Percentiles rank a stretch among this genome's conserved stretches.
phyloP scores from a whole-genome alignment of 2,113 vertebrate genomes.

The Eleginops maclovinus region DNA sequence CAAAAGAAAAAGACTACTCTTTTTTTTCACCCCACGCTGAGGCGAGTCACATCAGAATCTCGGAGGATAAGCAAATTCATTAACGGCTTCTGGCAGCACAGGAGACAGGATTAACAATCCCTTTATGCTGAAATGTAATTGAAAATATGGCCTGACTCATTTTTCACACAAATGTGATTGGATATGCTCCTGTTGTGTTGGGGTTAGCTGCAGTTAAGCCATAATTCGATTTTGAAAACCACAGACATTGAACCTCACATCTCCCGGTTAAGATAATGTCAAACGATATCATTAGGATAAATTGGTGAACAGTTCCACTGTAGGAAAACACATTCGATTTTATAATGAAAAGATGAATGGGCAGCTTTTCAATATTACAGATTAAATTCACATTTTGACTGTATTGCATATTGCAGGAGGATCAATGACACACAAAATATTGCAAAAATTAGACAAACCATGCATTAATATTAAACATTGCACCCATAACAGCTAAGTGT shows the following conservation, averaged over 20 bases:
- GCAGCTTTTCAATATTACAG: conserved; percentile 25
- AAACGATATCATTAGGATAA: conserved; percentile 60
- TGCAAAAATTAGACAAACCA: conserved; percentile 10
- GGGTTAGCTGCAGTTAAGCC: conserved; percentile 75
- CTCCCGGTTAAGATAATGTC: conserved; percentile 67
- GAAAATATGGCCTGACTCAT: conserved; percentile 81
- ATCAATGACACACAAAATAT: conserved; percentile 10
- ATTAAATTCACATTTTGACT: conserved; percentile 26
- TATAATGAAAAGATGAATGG: conserved; percentile 18
- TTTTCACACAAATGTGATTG: conserved; percentile 85
- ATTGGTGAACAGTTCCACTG: conserved; percentile 44
- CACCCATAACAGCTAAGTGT: conserved; percentile 2
- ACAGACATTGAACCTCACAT: conserved; percentile 57
- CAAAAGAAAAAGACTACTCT: conserved; percentile 59
- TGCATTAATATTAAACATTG: conserved; percentile 9
- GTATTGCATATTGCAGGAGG: neutral
- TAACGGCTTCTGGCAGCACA: conserved; percentile 78
- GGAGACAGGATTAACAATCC: conserved; percentile 83
- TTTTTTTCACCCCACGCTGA: conserved; percentile 40
- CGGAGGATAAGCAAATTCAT: conserved; percentile 84
- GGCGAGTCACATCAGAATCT: conserved; percentile 76
- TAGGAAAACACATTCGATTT: conserved; percentile 16
- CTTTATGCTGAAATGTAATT: conserved; percentile 85
- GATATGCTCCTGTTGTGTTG: conserved; percentile 77
- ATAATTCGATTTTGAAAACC: conserved; percentile 80